A percentile compares a stretch with the other conserved stretches of the same genome.
Evolutionary conservation across 1,140 invertebrate species (phyloP).

Genomic region (Tenebrio molitor): DNA sequence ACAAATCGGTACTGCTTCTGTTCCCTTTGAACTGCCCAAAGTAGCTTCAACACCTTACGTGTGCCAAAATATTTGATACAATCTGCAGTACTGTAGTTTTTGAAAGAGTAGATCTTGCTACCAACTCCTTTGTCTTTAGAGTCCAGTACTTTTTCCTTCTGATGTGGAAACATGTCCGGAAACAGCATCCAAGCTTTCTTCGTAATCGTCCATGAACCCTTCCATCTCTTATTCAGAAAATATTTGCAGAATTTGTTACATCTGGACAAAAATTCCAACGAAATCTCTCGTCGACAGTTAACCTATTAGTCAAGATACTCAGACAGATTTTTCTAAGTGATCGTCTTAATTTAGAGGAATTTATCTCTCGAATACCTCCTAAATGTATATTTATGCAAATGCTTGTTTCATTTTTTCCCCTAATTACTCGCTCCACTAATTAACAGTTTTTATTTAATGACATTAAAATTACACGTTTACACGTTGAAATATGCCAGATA

Average conservation of each 20-base stretch:
- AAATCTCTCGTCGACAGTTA: no score
- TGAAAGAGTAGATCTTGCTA: no score
- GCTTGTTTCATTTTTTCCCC: conserved; percentile 11
- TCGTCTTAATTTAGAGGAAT: conserved; percentile 28
- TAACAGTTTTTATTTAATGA: conserved; percentile 30
- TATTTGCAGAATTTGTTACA: not conserved
- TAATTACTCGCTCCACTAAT: conserved; percentile 20
- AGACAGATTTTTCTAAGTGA: conserved; percentile 21
- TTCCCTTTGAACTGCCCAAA: no score
- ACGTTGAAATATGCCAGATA: not conserved
- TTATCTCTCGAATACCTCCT: conserved; percentile 20
- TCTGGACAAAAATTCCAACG: no score
- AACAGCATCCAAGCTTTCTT: no score
- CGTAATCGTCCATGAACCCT: not conserved
- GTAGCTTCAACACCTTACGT: no score
- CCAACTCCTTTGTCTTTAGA: no score
- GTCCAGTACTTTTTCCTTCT: no score
- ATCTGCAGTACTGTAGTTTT: no score
- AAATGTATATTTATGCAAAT: conserved; percentile 32
- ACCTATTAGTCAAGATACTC: conserved; percentile 7
- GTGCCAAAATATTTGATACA: no score
- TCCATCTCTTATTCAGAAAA: not conserved
- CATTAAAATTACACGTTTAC: conserved; percentile 13
- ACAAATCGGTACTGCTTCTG: no score
- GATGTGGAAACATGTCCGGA: no score